Evolutionary conservation across 1,140 invertebrate species (phyloP), one percentile per base, ranked within the genome.

Genomic region (Drosophila miranda): DNA sequence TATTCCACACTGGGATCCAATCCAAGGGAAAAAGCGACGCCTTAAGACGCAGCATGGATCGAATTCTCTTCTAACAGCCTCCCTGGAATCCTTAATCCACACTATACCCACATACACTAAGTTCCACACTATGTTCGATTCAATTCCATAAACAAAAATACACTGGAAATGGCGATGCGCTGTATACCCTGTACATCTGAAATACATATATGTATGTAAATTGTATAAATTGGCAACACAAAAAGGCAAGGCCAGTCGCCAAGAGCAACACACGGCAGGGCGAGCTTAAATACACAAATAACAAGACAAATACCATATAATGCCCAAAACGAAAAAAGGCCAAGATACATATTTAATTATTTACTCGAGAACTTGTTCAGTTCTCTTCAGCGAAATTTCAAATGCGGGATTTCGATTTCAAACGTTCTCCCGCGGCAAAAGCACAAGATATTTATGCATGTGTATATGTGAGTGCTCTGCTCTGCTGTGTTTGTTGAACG

Each of bases 281-380:
- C 7, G 8, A 30, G 30, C 30, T 8, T 54, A 70, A 79, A 79
- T 51, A 67, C 61, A 75, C 30, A 54, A 70, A 82, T 82, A 81
- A 81, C 49, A 67, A 81, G 78, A 45, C 42, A 50, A 64, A 78
- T 46, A 56, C 57, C 28, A 30, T 30, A 30, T 30, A 30, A 9
- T 30, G 30, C 2, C 30, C 9, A 30, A 8, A 55, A 50, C 34
- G 48, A 63, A 45, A 63, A 54, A 23, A 58, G 50, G 44, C 48
- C 50, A 60, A 66, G 45, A 57, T 58, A 68, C 57, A 71, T 77
- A 57, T 82, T 66, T 82, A 78, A 80, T 80, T 80, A 74, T 77
- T 70, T 86, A 62, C 61, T 61, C 67, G 77, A 86, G 77, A 84
- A 84, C 81, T 84, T 86, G 81, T 84, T 84, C 59, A 30, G 45